Conservation (phyloP, 2,113 vertebrate genomes). For the Sander vitreus region DNA sequence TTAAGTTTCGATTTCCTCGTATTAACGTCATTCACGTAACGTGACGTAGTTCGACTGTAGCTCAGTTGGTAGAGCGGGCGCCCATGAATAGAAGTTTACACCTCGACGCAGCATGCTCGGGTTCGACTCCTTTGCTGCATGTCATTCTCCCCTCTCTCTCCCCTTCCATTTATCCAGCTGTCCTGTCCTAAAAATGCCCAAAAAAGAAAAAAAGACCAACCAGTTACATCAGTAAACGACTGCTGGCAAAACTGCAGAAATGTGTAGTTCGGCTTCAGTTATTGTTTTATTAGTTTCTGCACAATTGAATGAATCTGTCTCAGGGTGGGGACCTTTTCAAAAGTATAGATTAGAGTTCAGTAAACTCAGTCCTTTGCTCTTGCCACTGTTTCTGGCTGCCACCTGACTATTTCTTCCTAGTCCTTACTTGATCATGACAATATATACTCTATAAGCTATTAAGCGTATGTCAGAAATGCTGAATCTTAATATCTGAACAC, state of each 20-base stretch:
- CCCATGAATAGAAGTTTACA: no score
- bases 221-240: background rate
- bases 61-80: no score
- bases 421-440: background rate
- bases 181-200: no score
- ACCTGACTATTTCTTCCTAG: background rate
- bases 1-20: conserved; percentile 31
- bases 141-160: no score
- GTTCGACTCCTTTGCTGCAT: no score
- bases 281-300: no score
- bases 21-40: background rate
- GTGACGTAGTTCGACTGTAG: background rate
- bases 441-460: background rate
- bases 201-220: no score
- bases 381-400: background rate
- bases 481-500: background rate
- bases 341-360: no score
- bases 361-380: background rate
- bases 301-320: background rate
- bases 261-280: background rate
- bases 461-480: background rate
- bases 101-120: no score
- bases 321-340: background rate
- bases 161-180: no score
- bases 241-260: background rate